phyloP scores from a whole-genome alignment of 2,797 vertebrate species.

The Taeniopygia guttata region DNA sequence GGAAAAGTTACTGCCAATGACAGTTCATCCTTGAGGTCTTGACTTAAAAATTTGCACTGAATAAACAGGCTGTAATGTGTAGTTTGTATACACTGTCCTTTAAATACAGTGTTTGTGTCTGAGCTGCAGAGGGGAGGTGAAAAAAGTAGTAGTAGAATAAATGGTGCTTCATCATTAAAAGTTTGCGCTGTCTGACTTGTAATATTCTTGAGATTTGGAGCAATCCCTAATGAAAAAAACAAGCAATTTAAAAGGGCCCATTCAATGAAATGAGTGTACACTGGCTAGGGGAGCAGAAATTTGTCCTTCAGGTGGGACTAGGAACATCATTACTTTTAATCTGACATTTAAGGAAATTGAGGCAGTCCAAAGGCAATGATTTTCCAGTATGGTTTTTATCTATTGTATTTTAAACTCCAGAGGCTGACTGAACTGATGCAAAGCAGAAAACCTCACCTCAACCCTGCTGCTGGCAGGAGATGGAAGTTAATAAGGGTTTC shows the following conservation, averaged over 20 bases:
- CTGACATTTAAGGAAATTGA: background rate
- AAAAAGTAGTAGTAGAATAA: background rate
- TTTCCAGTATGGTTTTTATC: background rate
- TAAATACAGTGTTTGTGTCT: background rate
- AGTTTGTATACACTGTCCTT: background rate
- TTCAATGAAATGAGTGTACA: background rate
- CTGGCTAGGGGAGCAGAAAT: background rate
- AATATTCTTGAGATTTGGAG: background rate
- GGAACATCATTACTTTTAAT: background rate
- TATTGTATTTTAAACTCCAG: background rate
- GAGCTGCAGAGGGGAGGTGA: background rate
- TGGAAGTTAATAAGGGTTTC: background rate
- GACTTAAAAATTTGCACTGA: background rate
- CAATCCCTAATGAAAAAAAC: background rate
- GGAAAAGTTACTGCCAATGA: background rate
- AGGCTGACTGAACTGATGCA: background rate
- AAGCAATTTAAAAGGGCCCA: background rate
- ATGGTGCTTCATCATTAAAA: background rate
- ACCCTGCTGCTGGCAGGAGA: accelerated
- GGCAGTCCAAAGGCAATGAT: background rate
- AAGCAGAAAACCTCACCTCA: background rate
- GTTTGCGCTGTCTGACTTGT: background rate
- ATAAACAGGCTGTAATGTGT: background rate
- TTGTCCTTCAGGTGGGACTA: background rate
- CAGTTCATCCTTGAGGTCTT: background rate